Percentiles rank a stretch among this genome's conserved stretches.
These are phyloP conservation scores for Hirundo rustica DNA, from an alignment of 2,797 vertebrate species.

Conservation along the genomic window DNA sequence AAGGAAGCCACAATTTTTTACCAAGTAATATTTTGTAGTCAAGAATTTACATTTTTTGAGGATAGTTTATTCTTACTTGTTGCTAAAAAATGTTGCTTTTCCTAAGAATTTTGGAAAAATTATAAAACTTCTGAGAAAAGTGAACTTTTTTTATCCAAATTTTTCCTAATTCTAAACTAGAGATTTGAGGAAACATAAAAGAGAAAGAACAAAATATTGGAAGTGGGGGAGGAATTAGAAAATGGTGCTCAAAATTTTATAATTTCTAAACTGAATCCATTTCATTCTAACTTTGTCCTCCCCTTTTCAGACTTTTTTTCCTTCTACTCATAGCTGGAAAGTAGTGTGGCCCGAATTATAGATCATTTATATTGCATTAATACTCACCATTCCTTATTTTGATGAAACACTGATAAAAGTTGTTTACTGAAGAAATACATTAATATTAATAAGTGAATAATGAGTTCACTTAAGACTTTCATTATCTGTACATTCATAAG, in stretches of 20 bases:
- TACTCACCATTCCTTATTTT: constrained; percentile 28
- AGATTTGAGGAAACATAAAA: background rate
- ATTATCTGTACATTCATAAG: constrained; percentile 33
- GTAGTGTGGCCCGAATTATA: background rate
- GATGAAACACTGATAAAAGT: constrained; percentile 41
- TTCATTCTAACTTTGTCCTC: background rate
- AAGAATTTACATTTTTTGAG: background rate
- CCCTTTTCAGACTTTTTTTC: background rate
- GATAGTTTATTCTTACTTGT: background rate
- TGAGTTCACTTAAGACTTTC: constrained; percentile 29
- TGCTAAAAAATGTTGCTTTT: background rate
- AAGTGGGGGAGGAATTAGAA: background rate
- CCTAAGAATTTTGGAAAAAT: background rate
- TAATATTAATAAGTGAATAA: constrained; percentile 54
- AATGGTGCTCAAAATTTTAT: background rate
- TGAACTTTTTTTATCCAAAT: background rate
- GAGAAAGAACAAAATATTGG: background rate
- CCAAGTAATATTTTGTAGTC: background rate
- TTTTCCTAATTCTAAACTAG: background rate
- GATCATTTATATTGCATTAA: background rate
- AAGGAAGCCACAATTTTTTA: background rate
- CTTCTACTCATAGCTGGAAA: background rate
- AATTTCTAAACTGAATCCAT: background rate
- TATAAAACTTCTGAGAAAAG: background rate
- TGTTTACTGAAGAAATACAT: constrained; percentile 40